Conservation (phyloP, 2,888 invertebrate genomes). For the Diaphora mendica region DNA sequence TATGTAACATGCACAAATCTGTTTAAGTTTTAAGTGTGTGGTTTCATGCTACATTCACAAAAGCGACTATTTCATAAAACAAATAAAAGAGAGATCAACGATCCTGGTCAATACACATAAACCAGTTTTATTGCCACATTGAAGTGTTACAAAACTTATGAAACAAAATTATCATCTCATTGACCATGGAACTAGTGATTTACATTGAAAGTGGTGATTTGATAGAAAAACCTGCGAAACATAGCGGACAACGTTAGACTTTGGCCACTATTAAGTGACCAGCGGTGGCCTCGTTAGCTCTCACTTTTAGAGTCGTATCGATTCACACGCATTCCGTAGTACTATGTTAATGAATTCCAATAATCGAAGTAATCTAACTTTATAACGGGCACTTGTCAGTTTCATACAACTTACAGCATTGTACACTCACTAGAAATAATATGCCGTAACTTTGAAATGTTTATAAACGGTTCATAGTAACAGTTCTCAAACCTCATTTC, state of each 20-base stretch:
- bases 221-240: conserved; percentile 56
- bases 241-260: conserved; percentile 24
- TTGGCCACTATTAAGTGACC: conserved; percentile 20
- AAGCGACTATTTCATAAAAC: not conserved
- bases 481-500: not conserved
- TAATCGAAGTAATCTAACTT: conserved; percentile 41
- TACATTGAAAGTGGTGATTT: conserved; percentile 26
- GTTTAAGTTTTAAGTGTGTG: not conserved
- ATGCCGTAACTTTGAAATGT: not conserved
- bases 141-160: conserved; percentile 65
- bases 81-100: conserved; percentile 28
- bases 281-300: conserved; percentile 64
- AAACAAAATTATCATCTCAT: conserved; percentile 71
- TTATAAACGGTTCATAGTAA: not conserved
- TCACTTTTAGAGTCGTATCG: conserved; percentile 64
- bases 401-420: conserved; percentile 15
- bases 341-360: conserved; percentile 42
- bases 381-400: conserved; percentile 34
- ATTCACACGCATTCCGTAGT: conserved; percentile 42
- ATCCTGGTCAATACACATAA: conserved; percentile 45
- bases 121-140: conserved; percentile 64
- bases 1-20: not conserved
- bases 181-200: conserved; percentile 64
- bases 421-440: conserved; percentile 17
- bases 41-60: not conserved